Evolutionary conservation across 2,888 invertebrate species (phyloP), one percentile per base, ranked within the genome.

Genomic region (Xestia xanthographa): DNA sequence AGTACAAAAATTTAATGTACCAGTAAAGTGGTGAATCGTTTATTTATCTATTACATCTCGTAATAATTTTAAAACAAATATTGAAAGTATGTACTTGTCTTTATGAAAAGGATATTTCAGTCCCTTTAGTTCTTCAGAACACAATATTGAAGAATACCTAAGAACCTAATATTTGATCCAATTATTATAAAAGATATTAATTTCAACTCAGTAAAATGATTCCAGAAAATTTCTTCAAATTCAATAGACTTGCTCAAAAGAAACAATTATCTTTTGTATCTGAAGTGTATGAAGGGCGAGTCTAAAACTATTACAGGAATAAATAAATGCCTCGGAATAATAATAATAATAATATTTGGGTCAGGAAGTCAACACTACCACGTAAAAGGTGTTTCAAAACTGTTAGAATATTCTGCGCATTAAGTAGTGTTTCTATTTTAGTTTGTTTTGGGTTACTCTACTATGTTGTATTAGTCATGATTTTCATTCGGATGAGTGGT

Each of bases 301-400:
- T 69, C 22, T 53, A 60, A 68, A 68, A 68, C 45, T 68, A 62
- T 41, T n/a, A 74, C 50, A 26, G n/a, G 53, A 73, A 82, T 71
- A 67, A 45, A 50, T 67, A 22, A 34, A 34, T 50, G 9, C n/a
- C 34, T 38, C 58, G 22, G 22, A 53, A 41, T n/a, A n/a, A n/a
- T n/a, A n/a, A n/a, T n/a, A n/a, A n/a, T n/a, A n/a, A 34, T 66
- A 62, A 22, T 20, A 82, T 78, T 66, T 67, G 56, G 86, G 87
- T 75, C 83, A 70, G 69, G 62, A 72, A 82, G 50, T 86, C 76
- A 86, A 71, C 86, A 76, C 87, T 60, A 4, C n/a, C 1, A 22
- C 48, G 20, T 85, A 75, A 87, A 74, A 82, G 86, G 79, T 81
- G 62, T 77, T 77, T 68, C 66, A 58, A 58, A 72, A 79, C 26